Conservation (phyloP, 2,797 vertebrate genomes). For the Hyperoplus immaculatus region DNA sequence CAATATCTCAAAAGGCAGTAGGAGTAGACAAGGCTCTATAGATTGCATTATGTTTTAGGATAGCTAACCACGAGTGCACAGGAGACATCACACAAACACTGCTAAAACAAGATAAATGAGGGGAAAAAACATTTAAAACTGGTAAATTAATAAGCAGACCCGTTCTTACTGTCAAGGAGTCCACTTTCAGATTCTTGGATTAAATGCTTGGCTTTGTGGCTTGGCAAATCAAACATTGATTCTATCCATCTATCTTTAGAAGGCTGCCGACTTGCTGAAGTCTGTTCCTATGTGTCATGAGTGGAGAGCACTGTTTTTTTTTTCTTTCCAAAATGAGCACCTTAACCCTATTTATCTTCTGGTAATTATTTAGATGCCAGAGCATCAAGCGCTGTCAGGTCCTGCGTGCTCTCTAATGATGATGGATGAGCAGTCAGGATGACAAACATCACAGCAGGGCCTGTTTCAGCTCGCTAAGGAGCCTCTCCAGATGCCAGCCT, state of each 20-base stretch:
- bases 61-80: conserved; percentile 10
- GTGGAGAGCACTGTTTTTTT: neutral
- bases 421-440: conserved; percentile 80
- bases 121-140: conserved; percentile 29
- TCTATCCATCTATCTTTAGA: conserved; percentile 30
- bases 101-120: conserved; percentile 42
- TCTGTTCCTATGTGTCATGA: conserved; percentile 12
- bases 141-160: conserved; percentile 32
- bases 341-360: conserved; percentile 72
- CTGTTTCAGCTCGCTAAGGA: conserved; percentile 77
- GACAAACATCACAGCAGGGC: conserved; percentile 78
- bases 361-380: conserved; percentile 75
- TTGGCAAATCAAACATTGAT: conserved; percentile 53
- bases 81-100: conserved; percentile 39
- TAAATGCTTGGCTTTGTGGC: conserved; percentile 35
- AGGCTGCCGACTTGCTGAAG: conserved; percentile 11
- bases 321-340: conserved; percentile 37
- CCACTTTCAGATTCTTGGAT: conserved; percentile 44
- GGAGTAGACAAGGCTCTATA: conserved; percentile 10
- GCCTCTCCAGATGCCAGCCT: conserved; percentile 74
- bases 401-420: conserved; percentile 78
- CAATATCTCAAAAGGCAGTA: conserved; percentile 30
- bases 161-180: conserved; percentile 48
- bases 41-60: conserved; percentile 51
- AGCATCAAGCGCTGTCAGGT: conserved; percentile 67